Evolutionary conservation across 1,140 invertebrate species (phyloP).

Genomic region (Drosophila suzukii): DNA sequence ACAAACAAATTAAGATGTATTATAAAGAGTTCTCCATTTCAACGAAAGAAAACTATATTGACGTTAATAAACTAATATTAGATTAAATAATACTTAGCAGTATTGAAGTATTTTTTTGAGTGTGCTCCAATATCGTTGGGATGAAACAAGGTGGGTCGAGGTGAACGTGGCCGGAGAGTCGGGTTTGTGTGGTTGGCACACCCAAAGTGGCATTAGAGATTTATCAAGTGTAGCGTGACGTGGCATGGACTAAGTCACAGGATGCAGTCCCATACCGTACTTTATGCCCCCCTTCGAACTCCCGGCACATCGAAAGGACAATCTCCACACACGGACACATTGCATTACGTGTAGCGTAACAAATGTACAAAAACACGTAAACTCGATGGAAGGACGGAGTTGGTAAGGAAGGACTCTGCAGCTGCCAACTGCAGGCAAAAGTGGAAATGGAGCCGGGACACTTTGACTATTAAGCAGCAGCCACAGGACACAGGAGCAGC

Average conservation of each 20-base stretch:
- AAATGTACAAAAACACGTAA: constrained; percentile 82
- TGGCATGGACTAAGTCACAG: constrained; percentile 68
- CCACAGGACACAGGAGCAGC: constrained; percentile 29
- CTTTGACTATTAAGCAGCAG: constrained; percentile 64
- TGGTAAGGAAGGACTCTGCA: constrained; percentile 25
- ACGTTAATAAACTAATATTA: background rate
- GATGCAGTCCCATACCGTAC: constrained; percentile 29
- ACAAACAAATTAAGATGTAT: too few relatives aligned
- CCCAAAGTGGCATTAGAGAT: constrained; percentile 82
- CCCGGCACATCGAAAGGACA: constrained; percentile 10
- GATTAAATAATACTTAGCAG: too few relatives aligned
- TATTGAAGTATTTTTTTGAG: background rate
- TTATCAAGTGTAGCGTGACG: constrained; percentile 82
- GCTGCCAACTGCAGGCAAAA: constrained; percentile 59
- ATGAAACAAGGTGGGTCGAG: constrained; percentile 8
- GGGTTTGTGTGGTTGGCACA: constrained; percentile 67
- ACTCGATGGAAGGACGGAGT: constrained; percentile 36
- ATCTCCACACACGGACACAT: constrained; percentile 49
- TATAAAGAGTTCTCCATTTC: too few relatives aligned
- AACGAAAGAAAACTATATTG: too few relatives aligned
- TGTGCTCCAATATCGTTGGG: constrained; percentile 2
- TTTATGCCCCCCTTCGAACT: background rate
- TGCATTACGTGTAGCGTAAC: constrained; percentile 82
- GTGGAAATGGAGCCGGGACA: constrained; percentile 56
- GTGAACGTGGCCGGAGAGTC: background rate